A percentile compares a stretch with the other conserved stretches of the same genome.
Evolutionary conservation across 1,140 invertebrate genomes (phyloP).

Genomic region (Papilio aristodemus): DNA sequence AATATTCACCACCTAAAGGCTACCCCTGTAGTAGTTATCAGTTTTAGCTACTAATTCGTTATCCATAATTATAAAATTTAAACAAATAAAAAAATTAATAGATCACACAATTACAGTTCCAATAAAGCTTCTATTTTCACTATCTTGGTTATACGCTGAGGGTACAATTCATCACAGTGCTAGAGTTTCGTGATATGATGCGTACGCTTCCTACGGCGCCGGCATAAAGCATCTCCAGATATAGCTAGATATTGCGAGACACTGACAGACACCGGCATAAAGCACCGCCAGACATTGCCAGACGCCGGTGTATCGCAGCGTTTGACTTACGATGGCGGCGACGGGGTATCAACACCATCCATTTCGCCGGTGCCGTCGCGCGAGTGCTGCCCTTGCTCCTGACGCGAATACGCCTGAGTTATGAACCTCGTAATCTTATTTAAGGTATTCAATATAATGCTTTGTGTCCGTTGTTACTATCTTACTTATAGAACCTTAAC

Average conservation of each 20-base stretch:
- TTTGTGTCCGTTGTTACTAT: neutral
- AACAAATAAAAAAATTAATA: no score
- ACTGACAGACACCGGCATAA: slow-evolving; percentile 13
- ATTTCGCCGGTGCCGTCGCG: neutral
- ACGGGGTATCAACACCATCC: slow-evolving; percentile 9
- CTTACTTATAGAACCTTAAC: neutral
- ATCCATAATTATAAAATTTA: no score
- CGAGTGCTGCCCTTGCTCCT: slow-evolving; percentile 15
- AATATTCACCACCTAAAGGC: no score
- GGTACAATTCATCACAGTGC: slow-evolving; percentile 6
- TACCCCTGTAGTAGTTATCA: no score
- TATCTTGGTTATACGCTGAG: neutral
- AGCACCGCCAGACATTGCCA: slow-evolving; percentile 12
- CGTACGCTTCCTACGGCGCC: slow-evolving; percentile 11
- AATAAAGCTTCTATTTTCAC: neutral
- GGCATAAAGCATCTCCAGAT: slow-evolving; percentile 28
- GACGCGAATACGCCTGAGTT: slow-evolving; percentile 1
- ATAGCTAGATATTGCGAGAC: neutral
- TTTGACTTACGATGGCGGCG: neutral
- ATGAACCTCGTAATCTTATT: slow-evolving; percentile 2
- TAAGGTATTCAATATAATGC: neutral
- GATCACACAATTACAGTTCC: no score
- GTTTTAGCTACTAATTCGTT: no score
- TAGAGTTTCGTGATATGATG: neutral
- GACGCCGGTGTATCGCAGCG: slow-evolving; percentile 8